These are phyloP conservation scores for Aramus guarauna DNA, from an alignment of 2,113 vertebrate genomes.

Conservation along the genomic window DNA sequence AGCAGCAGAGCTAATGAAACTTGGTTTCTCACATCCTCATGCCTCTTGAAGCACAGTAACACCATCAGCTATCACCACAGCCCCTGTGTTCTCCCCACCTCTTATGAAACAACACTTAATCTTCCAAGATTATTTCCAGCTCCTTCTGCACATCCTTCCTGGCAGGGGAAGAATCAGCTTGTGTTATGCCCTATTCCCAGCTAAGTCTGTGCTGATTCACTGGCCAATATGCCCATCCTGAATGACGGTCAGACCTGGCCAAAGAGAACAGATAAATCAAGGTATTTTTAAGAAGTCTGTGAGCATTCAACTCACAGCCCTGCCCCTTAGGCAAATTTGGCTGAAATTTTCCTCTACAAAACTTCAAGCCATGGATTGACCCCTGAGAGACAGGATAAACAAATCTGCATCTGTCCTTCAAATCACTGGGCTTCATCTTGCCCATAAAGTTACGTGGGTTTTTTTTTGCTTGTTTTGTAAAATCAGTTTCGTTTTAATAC, in stretches of 20 bases:
- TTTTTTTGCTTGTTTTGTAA: not conserved
- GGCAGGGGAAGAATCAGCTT: not conserved
- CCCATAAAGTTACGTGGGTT: fast-evolving
- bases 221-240: not conserved
- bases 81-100: not conserved
- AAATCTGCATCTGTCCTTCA: not conserved
- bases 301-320: not conserved
- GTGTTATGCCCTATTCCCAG: not conserved
- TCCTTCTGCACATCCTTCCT: not conserved
- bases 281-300: not conserved
- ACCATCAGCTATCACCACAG: not conserved
- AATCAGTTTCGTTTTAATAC: not conserved
- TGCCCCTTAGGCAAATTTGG: not conserved
- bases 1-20: not conserved
- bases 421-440: not conserved
- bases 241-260: not conserved
- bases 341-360: not conserved
- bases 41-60: not conserved
- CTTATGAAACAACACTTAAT: not conserved
- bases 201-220: not conserved
- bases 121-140: not conserved
- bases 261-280: not conserved
- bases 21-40: not conserved
- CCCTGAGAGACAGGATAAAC: not conserved
- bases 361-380: not conserved